Conservation (phyloP, 2,797 vertebrate species). For the Scolopax bukidnonensis region DNA sequence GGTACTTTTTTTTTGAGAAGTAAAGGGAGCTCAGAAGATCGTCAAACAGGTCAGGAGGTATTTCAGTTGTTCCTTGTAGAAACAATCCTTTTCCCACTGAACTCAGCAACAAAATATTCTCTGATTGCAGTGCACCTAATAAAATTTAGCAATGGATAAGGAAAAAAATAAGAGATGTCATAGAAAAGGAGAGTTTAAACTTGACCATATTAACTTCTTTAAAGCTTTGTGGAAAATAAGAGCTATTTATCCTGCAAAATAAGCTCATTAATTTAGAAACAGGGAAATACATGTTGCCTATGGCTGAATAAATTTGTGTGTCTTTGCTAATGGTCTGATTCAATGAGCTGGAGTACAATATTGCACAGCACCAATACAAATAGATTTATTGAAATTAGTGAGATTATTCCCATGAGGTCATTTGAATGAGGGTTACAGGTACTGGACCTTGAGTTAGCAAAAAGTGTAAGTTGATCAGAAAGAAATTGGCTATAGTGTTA, state of each 20-base stretch:
- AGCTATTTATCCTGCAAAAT: not conserved
- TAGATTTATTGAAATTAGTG: not conserved
- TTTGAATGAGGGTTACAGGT: not conserved
- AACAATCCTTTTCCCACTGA: not conserved
- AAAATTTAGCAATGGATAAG: not conserved
- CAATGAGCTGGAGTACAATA: not conserved
- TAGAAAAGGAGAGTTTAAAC: not conserved
- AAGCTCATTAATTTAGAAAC: not conserved
- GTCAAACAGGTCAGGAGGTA: not conserved
- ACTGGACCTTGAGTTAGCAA: not conserved
- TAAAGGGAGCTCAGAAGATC: not conserved
- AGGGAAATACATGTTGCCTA: not conserved
- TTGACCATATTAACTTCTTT: not conserved
- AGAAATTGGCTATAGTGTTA: not conserved
- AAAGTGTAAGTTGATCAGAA: not conserved
- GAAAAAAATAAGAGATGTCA: not conserved
- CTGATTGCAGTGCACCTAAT: not conserved
- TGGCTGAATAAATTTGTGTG: not conserved
- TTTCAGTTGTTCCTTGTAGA: not conserved
- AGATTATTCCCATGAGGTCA: not conserved
- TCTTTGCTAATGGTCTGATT: slow-evolving; percentile 10
- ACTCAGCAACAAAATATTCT: not conserved
- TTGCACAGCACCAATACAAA: not conserved
- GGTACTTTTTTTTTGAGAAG: not conserved
- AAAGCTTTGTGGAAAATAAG: not conserved